phyloP scores from a whole-genome alignment of 2,888 invertebrate genomes.

The Deilephila elpenor region DNA sequence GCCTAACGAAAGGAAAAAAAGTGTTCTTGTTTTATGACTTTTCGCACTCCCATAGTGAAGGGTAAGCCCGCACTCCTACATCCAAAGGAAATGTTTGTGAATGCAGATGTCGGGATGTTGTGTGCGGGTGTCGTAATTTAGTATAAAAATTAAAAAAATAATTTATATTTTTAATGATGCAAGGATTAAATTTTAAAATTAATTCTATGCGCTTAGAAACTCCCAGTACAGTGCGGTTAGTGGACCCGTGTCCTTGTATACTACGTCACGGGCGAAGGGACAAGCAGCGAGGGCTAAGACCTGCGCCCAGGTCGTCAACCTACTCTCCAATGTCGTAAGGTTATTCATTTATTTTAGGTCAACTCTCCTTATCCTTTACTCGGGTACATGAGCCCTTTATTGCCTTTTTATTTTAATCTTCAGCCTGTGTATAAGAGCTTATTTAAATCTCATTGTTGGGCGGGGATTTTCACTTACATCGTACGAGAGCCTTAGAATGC shows the following conservation, averaged over 20 bases:
- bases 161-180: background rate
- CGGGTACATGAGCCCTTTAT: background rate
- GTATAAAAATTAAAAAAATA: background rate
- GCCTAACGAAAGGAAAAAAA: slow-evolving; percentile 52
- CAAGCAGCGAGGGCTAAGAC: slow-evolving; percentile 45
- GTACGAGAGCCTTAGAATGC: too few relatives aligned
- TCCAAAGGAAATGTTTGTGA: slow-evolving; percentile 57
- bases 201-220: background rate
- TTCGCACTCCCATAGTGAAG: slow-evolving; percentile 59
- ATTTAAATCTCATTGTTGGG: background rate
- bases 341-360: slow-evolving; percentile 43
- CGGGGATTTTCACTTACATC: too few relatives aligned
- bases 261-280: slow-evolving; percentile 26
- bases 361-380: background rate
- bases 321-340: slow-evolving; percentile 57
- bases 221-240: background rate
- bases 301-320: slow-evolving; percentile 56
- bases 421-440: background rate
- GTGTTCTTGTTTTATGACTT: slow-evolving; percentile 64
- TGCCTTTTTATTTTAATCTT: background rate
- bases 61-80: slow-evolving; percentile 33
- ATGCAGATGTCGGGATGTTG: slow-evolving; percentile 35
- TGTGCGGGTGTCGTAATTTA: background rate
- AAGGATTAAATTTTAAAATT: background rate
- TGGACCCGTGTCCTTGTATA: slow-evolving; percentile 27